A percentile compares a stretch with the other conserved stretches of the same genome.
These are phyloP conservation scores for Gallinago stenura DNA, from an alignment of 2,797 vertebrate genomes.

Conservation along the genomic window DNA sequence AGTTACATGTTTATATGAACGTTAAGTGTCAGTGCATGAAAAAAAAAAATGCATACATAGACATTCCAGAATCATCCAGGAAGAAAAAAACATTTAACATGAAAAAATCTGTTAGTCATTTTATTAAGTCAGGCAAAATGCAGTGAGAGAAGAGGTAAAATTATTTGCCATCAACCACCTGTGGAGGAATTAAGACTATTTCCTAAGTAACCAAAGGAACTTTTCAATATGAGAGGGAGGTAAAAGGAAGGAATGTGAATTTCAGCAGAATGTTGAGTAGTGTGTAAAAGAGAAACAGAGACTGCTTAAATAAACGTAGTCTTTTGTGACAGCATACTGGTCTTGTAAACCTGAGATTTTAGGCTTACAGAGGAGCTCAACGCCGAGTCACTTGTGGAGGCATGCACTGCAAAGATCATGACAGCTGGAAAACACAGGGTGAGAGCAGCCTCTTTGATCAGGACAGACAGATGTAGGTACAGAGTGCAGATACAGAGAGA, in stretches of 20 bases:
- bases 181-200: not conserved
- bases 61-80: not conserved
- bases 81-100: not conserved
- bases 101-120: not conserved
- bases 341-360: not conserved
- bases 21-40: not conserved
- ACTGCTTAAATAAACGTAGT: not conserved
- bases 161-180: not conserved
- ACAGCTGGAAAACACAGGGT: not conserved
- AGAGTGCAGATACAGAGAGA: not conserved
- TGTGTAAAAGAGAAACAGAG: not conserved
- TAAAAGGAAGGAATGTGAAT: not conserved
- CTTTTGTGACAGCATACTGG: not conserved
- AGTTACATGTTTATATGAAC: not conserved
- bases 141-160: not conserved
- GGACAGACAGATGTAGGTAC: fast-evolving
- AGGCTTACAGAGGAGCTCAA: not conserved
- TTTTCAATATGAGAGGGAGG: not conserved
- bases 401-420: not conserved
- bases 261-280: not conserved
- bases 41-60: not conserved
- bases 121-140: not conserved
- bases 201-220: not conserved
- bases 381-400: not conserved
- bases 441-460: not conserved